These are phyloP conservation scores for Centroberyx gerrardi DNA, from an alignment of 2,797 vertebrate species.

Conservation along the genomic window DNA sequence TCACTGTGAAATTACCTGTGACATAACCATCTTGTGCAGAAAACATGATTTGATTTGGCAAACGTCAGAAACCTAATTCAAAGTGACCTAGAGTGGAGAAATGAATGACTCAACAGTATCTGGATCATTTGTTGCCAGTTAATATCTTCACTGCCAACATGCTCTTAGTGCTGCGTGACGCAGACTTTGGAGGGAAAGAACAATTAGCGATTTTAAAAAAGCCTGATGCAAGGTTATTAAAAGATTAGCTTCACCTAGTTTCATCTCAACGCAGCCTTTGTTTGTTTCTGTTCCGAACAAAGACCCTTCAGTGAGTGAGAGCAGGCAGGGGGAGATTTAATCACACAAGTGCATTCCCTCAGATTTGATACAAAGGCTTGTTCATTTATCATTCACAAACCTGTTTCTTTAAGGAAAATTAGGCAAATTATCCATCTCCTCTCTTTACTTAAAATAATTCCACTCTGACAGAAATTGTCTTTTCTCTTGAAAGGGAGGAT, in stretches of 20 bases:
- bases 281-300: constrained; percentile 79
- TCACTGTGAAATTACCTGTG: constrained; percentile 59
- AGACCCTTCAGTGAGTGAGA: constrained; percentile 55
- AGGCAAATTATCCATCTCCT: no score
- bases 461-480: not conserved
- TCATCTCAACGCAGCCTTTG: constrained; percentile 77
- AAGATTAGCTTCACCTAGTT: constrained; percentile 85
- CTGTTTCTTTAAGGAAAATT: not conserved
- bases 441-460: no score
- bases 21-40: constrained; percentile 43
- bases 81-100: constrained; percentile 38
- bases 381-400: constrained; percentile 36
- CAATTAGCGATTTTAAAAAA: constrained; percentile 72
- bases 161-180: constrained; percentile 60
- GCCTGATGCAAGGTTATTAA: constrained; percentile 84
- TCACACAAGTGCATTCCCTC: constrained; percentile 55
- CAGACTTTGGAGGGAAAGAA: constrained; percentile 50
- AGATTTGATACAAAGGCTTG: constrained; percentile 37
- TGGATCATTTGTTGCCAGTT: constrained; percentile 55
- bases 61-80: constrained; percentile 28
- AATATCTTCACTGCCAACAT: constrained; percentile 56
- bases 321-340: constrained; percentile 53
- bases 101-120: constrained; percentile 47
- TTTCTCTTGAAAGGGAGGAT: not conserved
- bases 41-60: constrained; percentile 53